A percentile compares a stretch with the other conserved stretches of the same genome.
These are phyloP conservation scores for Cabera pusaria DNA, from an alignment of 2,888 invertebrate genomes.

Conservation along the genomic window DNA sequence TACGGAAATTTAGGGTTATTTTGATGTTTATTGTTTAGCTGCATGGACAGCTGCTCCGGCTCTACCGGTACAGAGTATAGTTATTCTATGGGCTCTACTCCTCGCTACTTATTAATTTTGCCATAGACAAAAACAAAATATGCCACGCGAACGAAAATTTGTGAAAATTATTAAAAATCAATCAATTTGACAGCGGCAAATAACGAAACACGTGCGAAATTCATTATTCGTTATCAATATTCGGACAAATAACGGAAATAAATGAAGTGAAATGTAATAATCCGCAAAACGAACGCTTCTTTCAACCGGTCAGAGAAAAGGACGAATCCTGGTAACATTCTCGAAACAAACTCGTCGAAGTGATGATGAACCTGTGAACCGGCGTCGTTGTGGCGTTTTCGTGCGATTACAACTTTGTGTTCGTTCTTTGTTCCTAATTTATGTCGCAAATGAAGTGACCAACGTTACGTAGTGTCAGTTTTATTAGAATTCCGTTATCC, in stretches of 20 bases:
- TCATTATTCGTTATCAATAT: slow-evolving; percentile 25
- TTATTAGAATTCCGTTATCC: slow-evolving; percentile 67
- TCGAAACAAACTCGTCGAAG: slow-evolving; percentile 68
- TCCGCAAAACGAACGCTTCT: slow-evolving; percentile 29
- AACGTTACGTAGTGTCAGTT: slow-evolving; percentile 62
- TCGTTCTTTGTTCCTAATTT: slow-evolving; percentile 73
- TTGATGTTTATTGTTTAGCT: too few relatives aligned
- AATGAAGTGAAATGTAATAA: slow-evolving; percentile 38
- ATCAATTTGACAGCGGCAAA: slow-evolving; percentile 53
- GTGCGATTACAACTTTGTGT: slow-evolving; percentile 71
- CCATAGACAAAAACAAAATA: slow-evolving; percentile 53
- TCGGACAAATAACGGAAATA: slow-evolving; percentile 21
- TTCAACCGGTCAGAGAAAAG: slow-evolving; percentile 37
- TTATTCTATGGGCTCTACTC: too few relatives aligned
- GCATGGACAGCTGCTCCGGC: too few relatives aligned
- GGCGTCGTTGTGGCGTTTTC: slow-evolving; percentile 78
- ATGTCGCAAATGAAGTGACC: slow-evolving; percentile 76
- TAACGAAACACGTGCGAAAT: slow-evolving; percentile 47
- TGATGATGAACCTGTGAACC: slow-evolving; percentile 80
- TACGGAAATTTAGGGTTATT: too few relatives aligned
- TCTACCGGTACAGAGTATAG: too few relatives aligned
- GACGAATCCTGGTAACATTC: slow-evolving; percentile 74
- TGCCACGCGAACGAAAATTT: slow-evolving; percentile 65
- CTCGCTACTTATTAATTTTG: slow-evolving; percentile 2
- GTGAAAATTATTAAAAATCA: slow-evolving; percentile 41